Conservation (phyloP, 2,797 vertebrate genomes). For the Miichthys miiuy region DNA sequence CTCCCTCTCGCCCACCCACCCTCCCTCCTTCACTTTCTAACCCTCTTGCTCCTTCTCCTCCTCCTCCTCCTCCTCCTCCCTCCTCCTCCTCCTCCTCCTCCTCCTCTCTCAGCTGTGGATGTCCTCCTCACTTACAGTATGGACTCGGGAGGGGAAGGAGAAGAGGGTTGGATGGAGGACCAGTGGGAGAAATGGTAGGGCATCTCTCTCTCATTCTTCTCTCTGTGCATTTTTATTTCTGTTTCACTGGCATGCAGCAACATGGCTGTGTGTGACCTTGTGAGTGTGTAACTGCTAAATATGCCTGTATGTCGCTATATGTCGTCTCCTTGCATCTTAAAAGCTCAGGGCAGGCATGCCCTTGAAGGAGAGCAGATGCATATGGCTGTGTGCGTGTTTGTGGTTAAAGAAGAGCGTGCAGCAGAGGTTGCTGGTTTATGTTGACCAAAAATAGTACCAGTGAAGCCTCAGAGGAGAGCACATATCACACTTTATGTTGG, state of each 20-base stretch:
- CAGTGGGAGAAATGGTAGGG: slow-evolving; percentile 99
- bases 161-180: slow-evolving; percentile 97
- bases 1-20: slow-evolving; percentile 56
- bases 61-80: slow-evolving; percentile 38
- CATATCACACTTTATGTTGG: slow-evolving; percentile 16
- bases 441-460: slow-evolving; percentile 47
- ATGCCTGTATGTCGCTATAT: slow-evolving; percentile 34
- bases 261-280: slow-evolving; percentile 74
- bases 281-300: slow-evolving; percentile 55
- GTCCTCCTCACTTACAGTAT: slow-evolving; percentile 89
- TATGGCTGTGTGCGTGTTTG: slow-evolving; percentile 51
- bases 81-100: slow-evolving; percentile 41
- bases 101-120: slow-evolving; percentile 72
- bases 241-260: slow-evolving; percentile 40
- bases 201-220: slow-evolving; percentile 42
- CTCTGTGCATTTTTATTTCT: slow-evolving; percentile 5
- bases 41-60: slow-evolving; percentile 54
- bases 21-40: slow-evolving; percentile 64
- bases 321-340: slow-evolving; percentile 41
- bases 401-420: slow-evolving; percentile 26
- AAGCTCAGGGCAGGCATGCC: slow-evolving; percentile 64
- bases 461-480: slow-evolving; percentile 20
- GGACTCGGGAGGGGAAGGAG: slow-evolving; percentile 92
- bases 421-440: slow-evolving; percentile 26
- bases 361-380: slow-evolving; percentile 74